These are phyloP conservation scores for Sebastiscus albofasciatus DNA, from an alignment of 2,797 vertebrate genomes.

Conservation along the genomic window DNA sequence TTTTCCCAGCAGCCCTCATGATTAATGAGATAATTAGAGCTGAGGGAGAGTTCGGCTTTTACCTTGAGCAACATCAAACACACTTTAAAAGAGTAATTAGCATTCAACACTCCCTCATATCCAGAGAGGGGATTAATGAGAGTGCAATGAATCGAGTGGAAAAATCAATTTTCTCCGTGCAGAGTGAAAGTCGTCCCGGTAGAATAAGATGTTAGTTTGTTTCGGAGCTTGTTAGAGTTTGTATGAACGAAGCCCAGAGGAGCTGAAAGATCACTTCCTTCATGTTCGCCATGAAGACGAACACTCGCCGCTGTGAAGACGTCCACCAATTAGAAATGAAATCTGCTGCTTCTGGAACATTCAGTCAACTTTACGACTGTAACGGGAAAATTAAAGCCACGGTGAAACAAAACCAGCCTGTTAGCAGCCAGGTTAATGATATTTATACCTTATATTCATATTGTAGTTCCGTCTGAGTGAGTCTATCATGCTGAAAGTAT, in stretches of 20 bases:
- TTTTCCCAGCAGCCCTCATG: background rate
- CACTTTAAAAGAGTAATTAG: conserved; percentile 49
- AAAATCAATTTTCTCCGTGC: background rate
- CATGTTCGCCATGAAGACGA: background rate
- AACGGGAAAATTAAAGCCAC: background rate
- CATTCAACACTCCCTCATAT: background rate
- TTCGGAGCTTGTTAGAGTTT: background rate
- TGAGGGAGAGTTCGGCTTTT: background rate
- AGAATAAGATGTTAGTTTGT: background rate
- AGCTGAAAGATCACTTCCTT: background rate
- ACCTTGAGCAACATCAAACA: conserved; percentile 28
- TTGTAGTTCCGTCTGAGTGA: background rate
- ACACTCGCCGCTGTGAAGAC: background rate
- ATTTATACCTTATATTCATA: no score
- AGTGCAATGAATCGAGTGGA: background rate
- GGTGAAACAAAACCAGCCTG: background rate
- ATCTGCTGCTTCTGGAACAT: background rate
- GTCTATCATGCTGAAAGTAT: background rate
- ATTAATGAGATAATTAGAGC: conserved; percentile 52
- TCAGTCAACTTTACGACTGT: background rate
- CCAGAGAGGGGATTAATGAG: conserved; percentile 3
- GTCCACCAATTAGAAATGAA: background rate
- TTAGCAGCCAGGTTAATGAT: no score
- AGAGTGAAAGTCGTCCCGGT: background rate
- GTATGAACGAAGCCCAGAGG: background rate